Percentiles rank a stretch among this genome's conserved stretches.
Conservation (phyloP, 2,797 vertebrate genomes). For the Numenius phaeopus region DNA sequence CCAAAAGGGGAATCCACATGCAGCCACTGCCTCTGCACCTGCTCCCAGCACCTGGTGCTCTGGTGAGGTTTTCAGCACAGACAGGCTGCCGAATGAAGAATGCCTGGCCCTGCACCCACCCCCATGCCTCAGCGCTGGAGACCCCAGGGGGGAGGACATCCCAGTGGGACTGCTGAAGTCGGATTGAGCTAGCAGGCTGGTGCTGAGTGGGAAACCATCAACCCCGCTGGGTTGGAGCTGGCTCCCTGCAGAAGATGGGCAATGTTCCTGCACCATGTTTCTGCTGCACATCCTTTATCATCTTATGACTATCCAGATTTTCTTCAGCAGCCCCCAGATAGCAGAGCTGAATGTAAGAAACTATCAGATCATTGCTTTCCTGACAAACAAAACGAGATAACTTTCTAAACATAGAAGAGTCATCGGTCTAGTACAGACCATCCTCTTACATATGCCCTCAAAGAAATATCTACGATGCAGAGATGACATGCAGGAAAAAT, state of each 20-base stretch:
- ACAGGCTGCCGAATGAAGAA: rapidly evolving
- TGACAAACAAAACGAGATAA: background rate
- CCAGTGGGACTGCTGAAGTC: background rate
- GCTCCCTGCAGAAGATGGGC: background rate
- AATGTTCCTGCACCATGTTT: background rate
- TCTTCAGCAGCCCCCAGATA: background rate
- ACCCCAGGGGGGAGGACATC: too few relatives aligned
- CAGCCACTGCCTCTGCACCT: background rate
- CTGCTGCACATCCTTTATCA: background rate
- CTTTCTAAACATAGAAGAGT: background rate
- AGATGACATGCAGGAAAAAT: background rate
- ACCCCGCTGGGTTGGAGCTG: background rate
- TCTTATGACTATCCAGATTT: background rate
- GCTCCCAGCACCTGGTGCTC: background rate
- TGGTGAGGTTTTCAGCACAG: background rate
- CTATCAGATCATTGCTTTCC: background rate
- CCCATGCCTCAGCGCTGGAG: background rate
- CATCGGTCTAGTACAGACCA: background rate
- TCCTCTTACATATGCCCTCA: background rate
- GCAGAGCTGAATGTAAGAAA: background rate
- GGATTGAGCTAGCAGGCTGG: background rate
- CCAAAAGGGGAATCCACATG: background rate
- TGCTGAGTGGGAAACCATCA: background rate
- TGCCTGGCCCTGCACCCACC: background rate
- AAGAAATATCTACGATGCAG: background rate